phyloP scores from a whole-genome alignment of 2,888 invertebrate species.

The Pogonocherus hispidulus region DNA sequence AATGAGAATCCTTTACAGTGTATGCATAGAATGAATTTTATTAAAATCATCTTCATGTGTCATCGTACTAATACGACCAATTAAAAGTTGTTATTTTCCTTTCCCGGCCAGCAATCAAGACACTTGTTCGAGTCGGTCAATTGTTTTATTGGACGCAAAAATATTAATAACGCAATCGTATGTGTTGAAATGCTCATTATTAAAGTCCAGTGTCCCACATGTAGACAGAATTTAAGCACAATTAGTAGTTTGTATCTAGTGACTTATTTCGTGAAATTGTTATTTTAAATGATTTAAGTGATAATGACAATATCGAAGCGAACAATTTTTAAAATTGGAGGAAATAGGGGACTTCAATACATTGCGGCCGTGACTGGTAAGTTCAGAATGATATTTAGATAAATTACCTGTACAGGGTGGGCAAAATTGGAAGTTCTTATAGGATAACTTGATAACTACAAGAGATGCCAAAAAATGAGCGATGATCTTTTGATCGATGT shows the following conservation, averaged over 20 bases:
- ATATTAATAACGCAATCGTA: conserved; percentile 4
- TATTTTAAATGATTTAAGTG: not conserved
- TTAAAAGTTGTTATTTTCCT: conserved; percentile 27
- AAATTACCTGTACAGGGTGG: too few relatives aligned
- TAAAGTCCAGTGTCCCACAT: not conserved
- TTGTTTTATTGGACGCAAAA: conserved; percentile 19
- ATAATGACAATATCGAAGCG: not conserved
- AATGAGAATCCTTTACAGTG: too few relatives aligned
- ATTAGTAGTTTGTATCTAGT: too few relatives aligned
- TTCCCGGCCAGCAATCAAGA: conserved; percentile 20
- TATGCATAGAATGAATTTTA: too few relatives aligned
- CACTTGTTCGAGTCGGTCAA: conserved; percentile 19
- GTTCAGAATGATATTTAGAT: too few relatives aligned
- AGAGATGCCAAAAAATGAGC: too few relatives aligned
- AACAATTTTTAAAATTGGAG: not conserved
- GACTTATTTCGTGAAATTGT: too few relatives aligned
- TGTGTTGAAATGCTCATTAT: conserved; percentile 2
- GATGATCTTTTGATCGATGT: too few relatives aligned
- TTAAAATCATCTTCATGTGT: not conserved
- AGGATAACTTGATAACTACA: too few relatives aligned
- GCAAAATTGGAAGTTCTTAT: too few relatives aligned
- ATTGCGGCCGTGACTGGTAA: conserved; percentile 58
- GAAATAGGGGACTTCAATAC: conserved; percentile 56
- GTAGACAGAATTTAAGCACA: not conserved
- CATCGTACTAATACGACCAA: not conserved